phyloP scores from a whole-genome alignment of 2,797 vertebrate genomes.

The Gastrophryne carolinensis region DNA sequence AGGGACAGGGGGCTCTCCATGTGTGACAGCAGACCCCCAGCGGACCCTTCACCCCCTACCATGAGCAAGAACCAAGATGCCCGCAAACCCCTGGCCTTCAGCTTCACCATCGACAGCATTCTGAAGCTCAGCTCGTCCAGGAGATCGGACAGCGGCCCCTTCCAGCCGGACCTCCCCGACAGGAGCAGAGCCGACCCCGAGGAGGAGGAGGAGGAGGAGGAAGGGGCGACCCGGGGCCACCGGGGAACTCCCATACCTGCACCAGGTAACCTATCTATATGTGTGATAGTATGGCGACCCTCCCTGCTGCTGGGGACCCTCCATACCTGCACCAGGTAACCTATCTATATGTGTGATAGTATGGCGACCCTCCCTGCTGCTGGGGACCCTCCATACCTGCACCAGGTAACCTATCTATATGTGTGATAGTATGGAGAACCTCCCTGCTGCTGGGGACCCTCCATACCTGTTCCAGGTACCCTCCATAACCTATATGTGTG shows the following conservation, averaged over 20 bases:
- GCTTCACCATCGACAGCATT: constrained; percentile 62
- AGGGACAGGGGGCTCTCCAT: not conserved
- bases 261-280: constrained; percentile 34
- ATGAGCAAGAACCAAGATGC: constrained; percentile 45
- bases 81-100: constrained; percentile 41
- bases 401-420: too few species aligned
- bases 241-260: not conserved
- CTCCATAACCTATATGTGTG: too few species aligned
- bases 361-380: too few species aligned
- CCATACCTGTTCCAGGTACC: too few species aligned
- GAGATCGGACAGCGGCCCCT: constrained; percentile 12
- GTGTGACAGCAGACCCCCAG: not conserved
- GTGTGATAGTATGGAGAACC: too few species aligned
- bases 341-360: too few species aligned
- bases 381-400: too few species aligned
- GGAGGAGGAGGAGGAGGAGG: constrained; percentile 48
- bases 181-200: not conserved
- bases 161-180: constrained; percentile 8
- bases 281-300: too few species aligned
- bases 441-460: too few species aligned
- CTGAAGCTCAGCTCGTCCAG: constrained; percentile 50
- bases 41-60: not conserved
- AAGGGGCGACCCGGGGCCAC: constrained; percentile 15
- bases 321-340: too few species aligned
- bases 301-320: too few species aligned